Evolutionary conservation across 2,113 vertebrate species (phyloP).

Genomic region (Taurulus bubalis): DNA sequence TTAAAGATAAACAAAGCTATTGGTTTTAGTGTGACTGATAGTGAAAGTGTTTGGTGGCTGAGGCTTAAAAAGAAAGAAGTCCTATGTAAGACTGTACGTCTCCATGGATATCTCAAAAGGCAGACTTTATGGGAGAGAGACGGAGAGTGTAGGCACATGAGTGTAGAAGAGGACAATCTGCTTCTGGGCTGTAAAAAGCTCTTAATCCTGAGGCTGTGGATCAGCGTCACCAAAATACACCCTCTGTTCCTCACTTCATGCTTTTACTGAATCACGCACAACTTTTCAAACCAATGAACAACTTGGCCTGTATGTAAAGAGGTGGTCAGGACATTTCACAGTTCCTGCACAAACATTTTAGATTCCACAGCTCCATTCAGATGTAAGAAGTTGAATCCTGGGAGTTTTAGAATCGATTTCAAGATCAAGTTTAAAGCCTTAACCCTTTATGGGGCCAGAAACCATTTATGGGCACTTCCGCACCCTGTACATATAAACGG

Average conservation of each 20-base stretch:
- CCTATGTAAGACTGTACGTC: background rate
- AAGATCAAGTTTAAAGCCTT: no score
- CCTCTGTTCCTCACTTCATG: background rate
- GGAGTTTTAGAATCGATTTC: no score
- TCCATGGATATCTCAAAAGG: background rate
- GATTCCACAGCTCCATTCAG: background rate
- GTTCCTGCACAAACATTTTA: background rate
- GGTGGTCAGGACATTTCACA: background rate
- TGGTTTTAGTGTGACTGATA: slow-evolving; percentile 5
- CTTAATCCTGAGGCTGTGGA: slow-evolving; percentile 60
- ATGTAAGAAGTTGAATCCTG: background rate
- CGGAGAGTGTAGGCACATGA: background rate
- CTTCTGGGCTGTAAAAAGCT: slow-evolving; percentile 64
- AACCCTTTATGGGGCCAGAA: no score
- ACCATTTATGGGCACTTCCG: no score
- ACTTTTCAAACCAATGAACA: background rate
- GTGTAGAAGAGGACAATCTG: slow-evolving; percentile 37
- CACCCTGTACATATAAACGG: no score
- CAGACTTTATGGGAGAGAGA: slow-evolving; percentile 12
- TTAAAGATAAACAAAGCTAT: background rate
- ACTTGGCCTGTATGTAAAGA: background rate
- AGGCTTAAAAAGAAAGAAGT: slow-evolving; percentile 9
- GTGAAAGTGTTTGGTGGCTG: slow-evolving; percentile 4
- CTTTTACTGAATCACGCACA: background rate
- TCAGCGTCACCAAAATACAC: slow-evolving; percentile 7